Base-by-base conservation (phyloP, 2,113 vertebrate species). In the Phrynocephalus versicolor region DNA sequence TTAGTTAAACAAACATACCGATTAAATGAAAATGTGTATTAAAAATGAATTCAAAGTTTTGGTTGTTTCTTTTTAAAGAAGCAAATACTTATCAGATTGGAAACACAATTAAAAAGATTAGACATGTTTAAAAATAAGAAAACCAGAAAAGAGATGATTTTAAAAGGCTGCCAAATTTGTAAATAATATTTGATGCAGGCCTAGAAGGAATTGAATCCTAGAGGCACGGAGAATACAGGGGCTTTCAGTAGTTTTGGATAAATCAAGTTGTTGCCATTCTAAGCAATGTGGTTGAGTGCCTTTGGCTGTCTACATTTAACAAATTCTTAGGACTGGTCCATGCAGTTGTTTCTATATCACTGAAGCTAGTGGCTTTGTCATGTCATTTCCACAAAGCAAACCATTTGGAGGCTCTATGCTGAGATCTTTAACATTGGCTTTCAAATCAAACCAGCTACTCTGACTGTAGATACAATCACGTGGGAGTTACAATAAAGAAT, bases 391-490 rank as follows among this genome's bases (percentile, higher is more conserved):
- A 55, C 69, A 71, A 2, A 58, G 55, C 55, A 37, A 71, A 7
- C 13, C n/a, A 27, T 82, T 71, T 58, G 80, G 35, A 82, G 37
- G 21, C 14, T 39, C 67, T 39, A 33, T 25, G 4, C 0, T 2
- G 16, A 72, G 57, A 82, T 58, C 35, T 82, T 33, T 7, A 37
- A 27, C 10, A 21, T 72, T 72, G 37, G 75, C 41, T 55, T 23
- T 2, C 1, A 64, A 51, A 62, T 64, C 30, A 51, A 30, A 64
- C 73, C 39, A 64, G 45, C 10, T 51, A 58, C 45, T 71, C 9
- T 82, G 80, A 51, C 45, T 51, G 67, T 82, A 81, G 35, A 69
- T 21, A 57, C 70, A 73, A n/a, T 74, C 70, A 82, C 33, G 41
- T 62, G 27, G 37, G 57, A 45, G 30, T 74, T 83, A 75, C 51